phyloP scores from a whole-genome alignment of 2,113 vertebrate genomes.

The Romanogobio albipinnatus region DNA sequence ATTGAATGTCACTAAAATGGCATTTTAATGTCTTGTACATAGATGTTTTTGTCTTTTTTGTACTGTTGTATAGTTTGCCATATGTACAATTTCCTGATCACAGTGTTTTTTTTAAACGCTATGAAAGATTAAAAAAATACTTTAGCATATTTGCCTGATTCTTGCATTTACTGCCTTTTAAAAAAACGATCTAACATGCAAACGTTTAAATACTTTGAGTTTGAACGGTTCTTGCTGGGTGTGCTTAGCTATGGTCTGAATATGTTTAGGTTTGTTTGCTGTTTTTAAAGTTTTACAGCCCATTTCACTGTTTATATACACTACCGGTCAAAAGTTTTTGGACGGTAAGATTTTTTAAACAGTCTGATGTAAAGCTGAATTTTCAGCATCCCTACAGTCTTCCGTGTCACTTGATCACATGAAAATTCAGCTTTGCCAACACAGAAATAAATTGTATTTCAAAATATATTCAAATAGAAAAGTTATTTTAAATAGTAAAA shows the following conservation, averaged over 20 bases:
- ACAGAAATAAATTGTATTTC: too few species aligned
- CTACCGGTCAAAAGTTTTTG: too few species aligned
- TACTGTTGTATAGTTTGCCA: not conserved
- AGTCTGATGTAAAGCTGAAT: too few species aligned
- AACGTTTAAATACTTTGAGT: too few species aligned
- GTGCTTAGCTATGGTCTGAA: too few species aligned
- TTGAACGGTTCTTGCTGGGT: too few species aligned
- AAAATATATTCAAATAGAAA: too few species aligned
- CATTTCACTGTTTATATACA: not conserved
- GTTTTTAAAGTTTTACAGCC: not conserved
- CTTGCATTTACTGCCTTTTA: not conserved
- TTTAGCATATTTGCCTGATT: not conserved
- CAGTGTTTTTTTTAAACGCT: conserved; percentile 27
- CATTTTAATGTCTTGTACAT: conserved; percentile 44
- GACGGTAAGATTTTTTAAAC: too few species aligned
- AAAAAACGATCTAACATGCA: not conserved
- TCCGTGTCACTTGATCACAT: too few species aligned
- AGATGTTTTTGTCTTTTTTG: conserved; percentile 7
- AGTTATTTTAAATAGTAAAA: too few species aligned
- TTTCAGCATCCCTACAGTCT: too few species aligned
- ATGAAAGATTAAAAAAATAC: conserved; percentile 35
- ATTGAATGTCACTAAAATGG: conserved; percentile 41
- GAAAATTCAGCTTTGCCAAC: too few species aligned
- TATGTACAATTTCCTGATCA: conserved; percentile 11
- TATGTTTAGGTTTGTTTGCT: not conserved